These are phyloP conservation scores for Calycopis cecrops DNA, from an alignment of 1,140 invertebrate species.

Conservation along the genomic window DNA sequence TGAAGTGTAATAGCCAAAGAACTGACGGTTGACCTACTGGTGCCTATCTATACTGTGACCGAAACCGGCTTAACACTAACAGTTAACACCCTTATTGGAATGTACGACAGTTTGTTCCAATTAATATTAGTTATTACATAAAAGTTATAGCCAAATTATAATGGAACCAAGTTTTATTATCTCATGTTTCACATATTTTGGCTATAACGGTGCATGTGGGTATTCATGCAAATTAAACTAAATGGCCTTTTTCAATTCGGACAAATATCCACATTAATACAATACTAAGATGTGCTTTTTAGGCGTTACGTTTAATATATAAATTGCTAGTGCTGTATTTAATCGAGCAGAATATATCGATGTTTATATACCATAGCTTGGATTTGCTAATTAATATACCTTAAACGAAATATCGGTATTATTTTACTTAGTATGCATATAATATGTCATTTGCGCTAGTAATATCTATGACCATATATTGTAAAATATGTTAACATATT, in stretches of 20 bases:
- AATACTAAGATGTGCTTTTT: background rate
- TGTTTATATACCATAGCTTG: too few relatives aligned
- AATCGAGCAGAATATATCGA: too few relatives aligned
- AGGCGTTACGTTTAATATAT: background rate
- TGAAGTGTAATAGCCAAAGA: background rate
- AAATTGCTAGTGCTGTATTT: conserved; percentile 2
- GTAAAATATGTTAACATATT: too few relatives aligned
- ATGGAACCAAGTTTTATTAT: background rate
- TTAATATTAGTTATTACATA: conserved; percentile 9
- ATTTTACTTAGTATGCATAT: too few relatives aligned
- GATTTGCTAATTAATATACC: too few relatives aligned
- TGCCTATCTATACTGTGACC: conserved; percentile 35
- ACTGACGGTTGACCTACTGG: conserved; percentile 23
- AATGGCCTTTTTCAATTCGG: background rate
- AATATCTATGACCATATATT: too few relatives aligned
- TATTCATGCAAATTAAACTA: background rate
- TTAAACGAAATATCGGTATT: too few relatives aligned
- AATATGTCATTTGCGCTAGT: too few relatives aligned
- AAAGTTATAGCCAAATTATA: conserved; percentile 11
- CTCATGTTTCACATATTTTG: background rate
- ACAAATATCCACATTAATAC: background rate
- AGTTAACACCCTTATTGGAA: conserved; percentile 5
- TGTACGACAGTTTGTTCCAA: background rate
- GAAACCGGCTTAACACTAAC: background rate
- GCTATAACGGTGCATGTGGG: background rate